A percentile compares a stretch with the other conserved stretches of the same genome.
Evolutionary conservation across 2,888 invertebrate species (phyloP).

Genomic region (Zygogramma bicolorata): DNA sequence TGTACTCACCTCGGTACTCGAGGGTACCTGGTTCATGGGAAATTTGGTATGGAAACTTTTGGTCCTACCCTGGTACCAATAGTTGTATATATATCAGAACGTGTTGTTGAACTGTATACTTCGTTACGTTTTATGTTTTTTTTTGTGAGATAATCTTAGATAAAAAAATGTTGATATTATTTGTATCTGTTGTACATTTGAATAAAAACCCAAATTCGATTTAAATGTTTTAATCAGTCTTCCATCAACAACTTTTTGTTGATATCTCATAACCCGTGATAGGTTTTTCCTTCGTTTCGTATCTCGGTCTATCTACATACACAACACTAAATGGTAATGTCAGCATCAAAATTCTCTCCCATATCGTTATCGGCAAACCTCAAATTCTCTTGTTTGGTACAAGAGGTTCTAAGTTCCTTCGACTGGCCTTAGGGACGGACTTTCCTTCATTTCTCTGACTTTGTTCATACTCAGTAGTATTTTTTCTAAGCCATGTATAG

Average conservation of each 20-base stretch:
- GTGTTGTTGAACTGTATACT: not conserved
- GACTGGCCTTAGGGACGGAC: not conserved
- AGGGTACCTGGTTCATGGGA: not conserved
- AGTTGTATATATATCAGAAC: not conserved
- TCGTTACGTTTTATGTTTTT: not conserved
- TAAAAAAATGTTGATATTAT: slow-evolving; percentile 32
- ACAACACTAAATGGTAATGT: not conserved
- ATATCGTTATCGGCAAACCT: too few relatives aligned
- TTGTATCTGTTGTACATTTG: slow-evolving; percentile 32
- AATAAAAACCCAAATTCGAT: slow-evolving; percentile 24
- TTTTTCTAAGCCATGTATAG: slow-evolving; percentile 78
- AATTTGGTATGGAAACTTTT: not conserved
- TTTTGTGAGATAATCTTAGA: not conserved
- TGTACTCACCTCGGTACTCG: too few relatives aligned
- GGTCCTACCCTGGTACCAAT: not conserved
- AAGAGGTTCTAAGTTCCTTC: slow-evolving; percentile 3
- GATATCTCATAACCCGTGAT: not conserved
- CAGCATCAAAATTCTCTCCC: not conserved
- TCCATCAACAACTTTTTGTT: not conserved
- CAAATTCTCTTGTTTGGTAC: too few relatives aligned
- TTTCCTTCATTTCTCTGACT: slow-evolving; percentile 24
- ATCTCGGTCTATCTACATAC: too few relatives aligned
- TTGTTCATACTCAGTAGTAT: slow-evolving; percentile 70
- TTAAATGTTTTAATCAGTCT: not conserved
- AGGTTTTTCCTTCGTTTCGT: not conserved